Evolutionary conservation across 2,113 vertebrate species (phyloP), one percentile per base, ranked within the genome.

Genomic region (Sterrhoptilus dennistouni): DNA sequence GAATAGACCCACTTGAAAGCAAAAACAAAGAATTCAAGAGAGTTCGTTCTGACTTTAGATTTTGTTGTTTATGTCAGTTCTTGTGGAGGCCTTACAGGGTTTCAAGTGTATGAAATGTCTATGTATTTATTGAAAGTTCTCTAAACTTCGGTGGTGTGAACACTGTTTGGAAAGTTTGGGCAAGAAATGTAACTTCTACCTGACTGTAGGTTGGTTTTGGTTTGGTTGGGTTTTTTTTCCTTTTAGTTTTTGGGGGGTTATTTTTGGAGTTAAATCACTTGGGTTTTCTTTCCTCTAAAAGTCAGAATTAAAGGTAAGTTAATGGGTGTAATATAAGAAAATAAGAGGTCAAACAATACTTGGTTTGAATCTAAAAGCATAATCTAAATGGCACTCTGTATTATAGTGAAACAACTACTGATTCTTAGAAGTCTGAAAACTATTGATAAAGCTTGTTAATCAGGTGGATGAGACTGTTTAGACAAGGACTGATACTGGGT

Each of bases 201-300:
- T 77, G 14, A 50, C 4, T 17, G 12, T 20, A 82, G 29, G 11
- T 29, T 28, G 50, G 49, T 13, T 27, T 53, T 31, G 7, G 14
- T 27, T 50, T 50, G 13, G 19, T 31, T 33, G 14, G 6, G 28
- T 31, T 54, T 20, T 53, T 19, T 29, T 5, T 38, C 38, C 11
- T n/a, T 29, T 53, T 25, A 12, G 4, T 11, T 6, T 44, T 65
- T 19, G 2, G 11, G 11, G 31, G 3, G 2, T 8, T 1, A 4
- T 14, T 71, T 60, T 20, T 31, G 3, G 3, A 31, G 18, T 36
- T 66, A 44, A 85, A 65, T 33, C 44, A 61, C 8, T 80, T 29
- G 5, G 1, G 25, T 83, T 60, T 54, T 63, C 9, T 81, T 80
- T 42, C 21, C 3, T 53, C 12, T 33, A 24, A 74, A 64, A 75